Conservation (phyloP, 2,888 invertebrate species). For the Leptinotarsa tumamoca region DNA sequence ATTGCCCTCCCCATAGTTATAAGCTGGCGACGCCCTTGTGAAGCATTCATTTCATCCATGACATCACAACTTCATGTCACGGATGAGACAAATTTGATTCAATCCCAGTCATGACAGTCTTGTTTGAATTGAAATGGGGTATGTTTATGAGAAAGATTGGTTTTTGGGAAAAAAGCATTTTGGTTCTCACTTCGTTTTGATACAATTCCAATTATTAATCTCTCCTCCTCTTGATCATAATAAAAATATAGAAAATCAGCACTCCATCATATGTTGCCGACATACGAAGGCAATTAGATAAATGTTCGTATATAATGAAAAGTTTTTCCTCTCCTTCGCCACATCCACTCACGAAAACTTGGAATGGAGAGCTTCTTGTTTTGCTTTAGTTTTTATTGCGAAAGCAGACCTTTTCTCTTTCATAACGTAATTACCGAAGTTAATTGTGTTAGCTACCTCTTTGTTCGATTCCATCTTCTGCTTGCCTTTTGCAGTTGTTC, state of each 20-base stretch:
- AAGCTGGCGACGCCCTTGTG: no score
- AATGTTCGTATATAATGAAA: conserved; percentile 5
- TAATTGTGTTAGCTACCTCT: conserved; percentile 40
- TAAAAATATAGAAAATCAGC: neutral
- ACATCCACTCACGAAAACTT: neutral
- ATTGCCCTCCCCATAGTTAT: no score
- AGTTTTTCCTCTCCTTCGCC: neutral
- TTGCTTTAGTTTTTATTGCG: conserved; percentile 33
- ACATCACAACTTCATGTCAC: no score
- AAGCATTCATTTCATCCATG: no score
- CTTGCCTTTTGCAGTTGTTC: neutral
- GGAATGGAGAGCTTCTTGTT: conserved; percentile 6
- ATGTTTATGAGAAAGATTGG: no score
- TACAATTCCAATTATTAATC: no score
- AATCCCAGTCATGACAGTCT: no score
- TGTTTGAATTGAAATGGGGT: no score
- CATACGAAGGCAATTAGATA: neutral
- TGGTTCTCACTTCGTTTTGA: no score
- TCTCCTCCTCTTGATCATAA: no score
- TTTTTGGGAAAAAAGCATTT: no score
- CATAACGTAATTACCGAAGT: conserved; percentile 33
- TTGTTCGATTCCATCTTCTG: conserved; percentile 18
- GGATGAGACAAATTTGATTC: no score
- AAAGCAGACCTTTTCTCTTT: conserved; percentile 26
- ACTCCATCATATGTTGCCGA: conserved; percentile 2